Conservation (phyloP, 2,113 vertebrate genomes). For the Zingel zingel region DNA sequence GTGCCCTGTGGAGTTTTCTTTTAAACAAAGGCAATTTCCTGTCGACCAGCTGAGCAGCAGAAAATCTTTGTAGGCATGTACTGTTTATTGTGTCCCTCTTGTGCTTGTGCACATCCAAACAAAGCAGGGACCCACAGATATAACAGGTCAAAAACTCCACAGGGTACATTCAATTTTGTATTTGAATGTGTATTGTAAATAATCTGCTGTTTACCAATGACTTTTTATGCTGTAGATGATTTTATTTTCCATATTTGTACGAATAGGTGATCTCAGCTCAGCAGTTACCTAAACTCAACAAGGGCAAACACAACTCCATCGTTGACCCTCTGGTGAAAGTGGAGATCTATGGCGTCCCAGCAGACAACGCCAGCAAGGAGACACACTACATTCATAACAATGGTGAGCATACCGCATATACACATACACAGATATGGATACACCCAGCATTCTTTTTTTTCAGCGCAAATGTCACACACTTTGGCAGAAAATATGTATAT, state of each 20-base stretch:
- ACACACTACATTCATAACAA: constrained; percentile 92
- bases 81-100: too few relatives aligned
- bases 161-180: not conserved
- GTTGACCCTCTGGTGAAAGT: constrained; percentile 93
- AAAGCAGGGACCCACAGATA: too few relatives aligned
- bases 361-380: constrained; percentile 86
- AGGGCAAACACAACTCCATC: constrained; percentile 90
- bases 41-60: too few relatives aligned
- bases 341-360: constrained; percentile 88
- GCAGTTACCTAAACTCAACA: constrained; percentile 95
- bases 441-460: not conserved
- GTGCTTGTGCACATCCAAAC: too few relatives aligned
- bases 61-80: too few relatives aligned
- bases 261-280: constrained; percentile 94
- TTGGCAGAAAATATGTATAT: not conserved
- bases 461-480: not conserved
- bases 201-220: not conserved
- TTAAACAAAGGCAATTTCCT: too few relatives aligned
- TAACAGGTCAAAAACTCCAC: not conserved
- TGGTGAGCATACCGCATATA: constrained; percentile 73
- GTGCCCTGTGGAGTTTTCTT: too few relatives aligned
- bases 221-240: not conserved
- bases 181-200: not conserved
- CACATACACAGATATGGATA: not conserved
- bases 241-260: not conserved